Base-by-base conservation (phyloP, 1,140 invertebrate genomes). In the Brachionus rubens region DNA sequence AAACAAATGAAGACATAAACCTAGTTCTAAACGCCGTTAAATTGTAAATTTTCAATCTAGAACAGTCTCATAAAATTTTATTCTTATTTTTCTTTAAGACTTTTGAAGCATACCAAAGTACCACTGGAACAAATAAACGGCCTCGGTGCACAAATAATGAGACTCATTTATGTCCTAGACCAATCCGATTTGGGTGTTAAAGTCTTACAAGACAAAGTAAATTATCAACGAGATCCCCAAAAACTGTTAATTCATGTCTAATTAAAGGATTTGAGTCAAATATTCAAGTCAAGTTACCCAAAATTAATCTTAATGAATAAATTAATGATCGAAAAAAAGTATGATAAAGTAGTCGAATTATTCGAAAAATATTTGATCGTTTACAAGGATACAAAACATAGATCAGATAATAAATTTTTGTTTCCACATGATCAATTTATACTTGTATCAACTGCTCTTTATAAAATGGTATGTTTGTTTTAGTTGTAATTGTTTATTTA, bases 361-460 rank as follows among this genome's bases (percentile, higher is more conserved):
- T 72, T 72, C 33, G 16, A 50, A 72, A 33, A 50, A 40, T 54
- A 12, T 48, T 28, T 72, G 7, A 21, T 21, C 9, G 19, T 26
- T 21, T 72, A 50, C 28, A 50, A 54, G 3, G 46, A 72, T 28
- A 16, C 43, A 6, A 72, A 54, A 26, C 10, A 5, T 4, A 50
- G 30, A 43, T 43, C 19, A 21, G 2, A 9, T 9, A 65, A 65
- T 28, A 65, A 65, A 43, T 65, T 65, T 28, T 14, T 28, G 12
- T 65, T 65, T 65, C 59, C 59, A 14, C 59, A 65, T 65, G 59
- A 65, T 19, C 59, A 65, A n/a, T 65, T 65, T 43, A 24, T 65
- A 43, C 40, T 65, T 3, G 59, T 65, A 4, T 43, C 59, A 19
- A 43, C 43, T 24, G 36, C 36, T 21, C 43, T 65, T 10, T 59